Evolutionary conservation across 2,113 vertebrate genomes (phyloP).

Genomic region (Connochaetes taurinus): DNA sequence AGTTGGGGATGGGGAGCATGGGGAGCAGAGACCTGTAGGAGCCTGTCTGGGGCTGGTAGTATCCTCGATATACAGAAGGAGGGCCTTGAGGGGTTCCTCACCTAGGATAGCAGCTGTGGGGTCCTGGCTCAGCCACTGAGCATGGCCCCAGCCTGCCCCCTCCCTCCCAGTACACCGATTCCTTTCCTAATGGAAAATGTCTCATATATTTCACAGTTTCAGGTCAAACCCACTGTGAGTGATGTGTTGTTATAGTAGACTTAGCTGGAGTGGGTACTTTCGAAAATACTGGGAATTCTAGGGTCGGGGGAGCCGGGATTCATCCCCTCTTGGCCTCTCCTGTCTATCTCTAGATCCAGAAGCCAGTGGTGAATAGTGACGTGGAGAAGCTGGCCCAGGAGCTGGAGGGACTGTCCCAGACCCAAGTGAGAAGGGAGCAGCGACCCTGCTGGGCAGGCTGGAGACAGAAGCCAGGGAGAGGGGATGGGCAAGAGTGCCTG

Average conservation of each 20-base stretch:
- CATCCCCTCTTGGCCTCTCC: neutral
- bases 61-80: neutral
- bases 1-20: neutral
- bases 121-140: neutral
- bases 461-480: neutral
- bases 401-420: slow-evolving; percentile 69
- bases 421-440: slow-evolving; percentile 72
- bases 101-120: neutral
- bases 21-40: neutral
- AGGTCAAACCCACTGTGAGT: neutral
- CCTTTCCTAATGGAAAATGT: neutral
- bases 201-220: neutral
- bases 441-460: neutral
- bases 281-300: neutral
- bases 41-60: neutral
- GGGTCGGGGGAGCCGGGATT: neutral
- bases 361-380: slow-evolving; percentile 66
- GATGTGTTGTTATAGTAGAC: neutral
- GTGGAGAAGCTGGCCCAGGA: slow-evolving; percentile 49
- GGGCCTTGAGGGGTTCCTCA: neutral
- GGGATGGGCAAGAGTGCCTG: neutral
- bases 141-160: rapidly evolving
- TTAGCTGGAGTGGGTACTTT: neutral
- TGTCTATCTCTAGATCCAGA: slow-evolving; percentile 67
- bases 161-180: slow-evolving; percentile 66